Conservation (phyloP, 1,140 invertebrate genomes). For the Coelopa frigida region DNA sequence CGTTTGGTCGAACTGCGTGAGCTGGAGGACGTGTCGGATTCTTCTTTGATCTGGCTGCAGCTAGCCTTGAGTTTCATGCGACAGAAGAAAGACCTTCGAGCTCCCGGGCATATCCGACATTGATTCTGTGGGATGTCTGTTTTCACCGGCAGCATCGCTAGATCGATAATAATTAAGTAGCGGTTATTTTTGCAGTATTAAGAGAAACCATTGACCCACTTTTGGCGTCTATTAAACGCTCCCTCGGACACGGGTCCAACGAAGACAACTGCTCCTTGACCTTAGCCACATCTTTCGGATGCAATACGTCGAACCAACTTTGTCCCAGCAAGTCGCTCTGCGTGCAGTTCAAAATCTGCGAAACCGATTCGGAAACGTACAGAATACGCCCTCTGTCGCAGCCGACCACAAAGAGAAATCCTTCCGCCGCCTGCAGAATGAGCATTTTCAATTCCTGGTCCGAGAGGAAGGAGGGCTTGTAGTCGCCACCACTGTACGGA, state of each 20-base stretch:
- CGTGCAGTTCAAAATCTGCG: slow-evolving; percentile 73
- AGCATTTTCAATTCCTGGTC: slow-evolving; percentile 83
- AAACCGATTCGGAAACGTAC: slow-evolving; percentile 87
- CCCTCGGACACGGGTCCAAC: slow-evolving; percentile 79
- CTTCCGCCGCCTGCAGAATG: slow-evolving; percentile 74
- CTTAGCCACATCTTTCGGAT: slow-evolving; percentile 90
- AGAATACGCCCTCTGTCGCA: slow-evolving; percentile 86
- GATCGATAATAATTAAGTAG: slow-evolving; percentile 5
- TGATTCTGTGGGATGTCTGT: slow-evolving; percentile 70
- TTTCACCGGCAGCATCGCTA: slow-evolving; percentile 87
- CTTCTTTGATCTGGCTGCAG: slow-evolving; percentile 61
- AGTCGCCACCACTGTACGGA: slow-evolving; percentile 73
- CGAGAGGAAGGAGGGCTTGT: slow-evolving; percentile 80
- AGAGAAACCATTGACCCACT: slow-evolving; percentile 54
- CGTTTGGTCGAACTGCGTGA: slow-evolving; percentile 55
- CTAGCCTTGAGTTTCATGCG: slow-evolving; percentile 75
- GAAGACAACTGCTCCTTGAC: slow-evolving; percentile 92
- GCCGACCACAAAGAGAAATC: slow-evolving; percentile 88
- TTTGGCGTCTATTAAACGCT: slow-evolving; percentile 86
- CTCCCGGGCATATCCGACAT: slow-evolving; percentile 74
- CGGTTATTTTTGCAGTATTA: not conserved
- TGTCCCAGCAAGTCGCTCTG: slow-evolving; percentile 86
- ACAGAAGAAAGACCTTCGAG: slow-evolving; percentile 86
- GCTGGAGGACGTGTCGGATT: slow-evolving; percentile 59
- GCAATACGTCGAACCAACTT: slow-evolving; percentile 90